Base-by-base conservation (phyloP, 2,797 vertebrate species). In the Eidolon dupreanum region DNA sequence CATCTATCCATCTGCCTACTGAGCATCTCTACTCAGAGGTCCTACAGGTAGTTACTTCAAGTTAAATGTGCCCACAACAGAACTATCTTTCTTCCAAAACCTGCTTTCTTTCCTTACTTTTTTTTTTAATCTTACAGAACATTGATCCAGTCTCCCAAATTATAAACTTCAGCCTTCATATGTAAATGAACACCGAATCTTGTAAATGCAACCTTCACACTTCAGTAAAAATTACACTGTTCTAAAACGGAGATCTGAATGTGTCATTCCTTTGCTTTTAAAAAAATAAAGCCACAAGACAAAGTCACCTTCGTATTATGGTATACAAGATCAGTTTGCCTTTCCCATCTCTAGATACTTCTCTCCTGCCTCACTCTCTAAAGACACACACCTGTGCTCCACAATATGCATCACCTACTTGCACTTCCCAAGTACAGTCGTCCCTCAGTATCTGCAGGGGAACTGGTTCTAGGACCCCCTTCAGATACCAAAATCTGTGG, bases 121-220 rank as follows among this genome's bases (percentile, higher is more conserved):
- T 38, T 68, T 36, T 71, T 65, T 33, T 24, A 74, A 81, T 49
- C n/a, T 43, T 9, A 46, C 10, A 70, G 26, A 94, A 95, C 2
- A 74, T 1, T 87, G 41, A 84, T 24, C 8, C 74, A 78, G 59
- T 75, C 33, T 94, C 49, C 13, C 33, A 93, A 88, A 51, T 81
- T 65, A 94, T 13, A 97, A 83, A 92, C 43, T 24, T 59, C 46
- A 49, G 51, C 26, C 61, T 73, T 85, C 49, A 93, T 15, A 61
- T n/a, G n/a, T 8, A 71, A 84, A 71, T 57, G 38, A 33, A 88
- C 33, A 91, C 6, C 5, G 31, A 79, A 70, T 84, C 71, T 93
- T 82, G 2, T 17, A 91, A 90, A 77, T 68, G 19, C 77, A 85
- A 57, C 46, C 15, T 83, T 83, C 59, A 74, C 9, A 77, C 51